phyloP scores from a whole-genome alignment of 1,140 invertebrate genomes.

The Leguminivora glycinivorella region DNA sequence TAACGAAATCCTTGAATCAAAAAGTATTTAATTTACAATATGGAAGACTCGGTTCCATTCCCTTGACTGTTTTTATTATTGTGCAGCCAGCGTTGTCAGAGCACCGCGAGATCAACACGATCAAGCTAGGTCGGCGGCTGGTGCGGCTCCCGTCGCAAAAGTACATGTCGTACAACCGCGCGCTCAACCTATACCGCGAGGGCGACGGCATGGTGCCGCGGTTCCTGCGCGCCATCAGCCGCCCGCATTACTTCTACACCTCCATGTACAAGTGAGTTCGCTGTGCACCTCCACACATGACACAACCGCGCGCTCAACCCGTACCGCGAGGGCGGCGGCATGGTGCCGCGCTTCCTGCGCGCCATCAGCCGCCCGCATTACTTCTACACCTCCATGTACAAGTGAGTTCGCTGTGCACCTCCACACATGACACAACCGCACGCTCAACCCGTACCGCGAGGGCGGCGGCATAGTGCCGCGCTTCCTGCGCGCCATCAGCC shows the following conservation, averaged over 20 bases:
- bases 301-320: conserved; percentile 47
- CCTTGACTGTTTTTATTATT: conserved; percentile 21
- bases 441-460: conserved; percentile 55
- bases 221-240: conserved; percentile 52
- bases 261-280: conserved; percentile 65
- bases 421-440: conserved; percentile 31
- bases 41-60: too few species aligned
- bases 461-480: conserved; percentile 58
- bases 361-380: conserved; percentile 54
- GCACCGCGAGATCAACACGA: conserved; percentile 56
- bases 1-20: too few species aligned
- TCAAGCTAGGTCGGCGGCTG: conserved; percentile 49
- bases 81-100: conserved; percentile 40
- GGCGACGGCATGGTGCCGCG: conserved; percentile 60
- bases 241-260: conserved; percentile 61
- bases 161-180: conserved; percentile 57
- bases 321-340: conserved; percentile 58
- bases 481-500: conserved; percentile 51
- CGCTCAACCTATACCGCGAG: conserved; percentile 56
- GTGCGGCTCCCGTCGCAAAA: conserved; percentile 54
- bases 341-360: conserved; percentile 57
- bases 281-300: neutral
- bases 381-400: conserved; percentile 66
- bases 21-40: too few species aligned
- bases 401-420: conserved; percentile 44